Percentiles rank a stretch among this genome's conserved stretches.
These are phyloP conservation scores for Istiophorus platypterus DNA, from an alignment of 2,113 vertebrate species.

Conservation along the genomic window DNA sequence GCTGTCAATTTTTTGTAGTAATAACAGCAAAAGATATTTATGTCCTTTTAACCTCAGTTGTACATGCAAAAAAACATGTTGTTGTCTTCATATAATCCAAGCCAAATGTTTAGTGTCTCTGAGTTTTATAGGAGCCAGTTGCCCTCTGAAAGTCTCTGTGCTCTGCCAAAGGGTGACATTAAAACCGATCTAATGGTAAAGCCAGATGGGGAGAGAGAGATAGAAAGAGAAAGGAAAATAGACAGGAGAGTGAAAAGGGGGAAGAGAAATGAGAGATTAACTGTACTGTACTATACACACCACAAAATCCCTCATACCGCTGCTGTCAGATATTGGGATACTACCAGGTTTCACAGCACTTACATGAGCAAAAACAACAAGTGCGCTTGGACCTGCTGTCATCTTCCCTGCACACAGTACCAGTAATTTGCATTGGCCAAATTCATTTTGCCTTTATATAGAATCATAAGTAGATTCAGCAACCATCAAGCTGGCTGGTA, in stretches of 20 bases:
- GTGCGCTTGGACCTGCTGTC: background rate
- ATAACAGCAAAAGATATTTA: background rate
- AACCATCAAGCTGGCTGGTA: conserved; percentile 22
- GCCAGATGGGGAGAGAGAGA: conserved; percentile 73
- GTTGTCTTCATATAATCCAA: conserved; percentile 54
- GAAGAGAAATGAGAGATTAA: conserved; percentile 39
- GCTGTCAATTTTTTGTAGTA: conserved; percentile 6
- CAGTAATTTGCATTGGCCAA: background rate
- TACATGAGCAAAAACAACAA: too few relatives aligned
- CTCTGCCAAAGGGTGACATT: conserved; percentile 80
- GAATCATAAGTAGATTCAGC: conserved; percentile 24
- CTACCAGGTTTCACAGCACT: background rate
- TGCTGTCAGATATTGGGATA: background rate
- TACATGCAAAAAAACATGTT: conserved; percentile 23
- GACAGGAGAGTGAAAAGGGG: conserved; percentile 1
- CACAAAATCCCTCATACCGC: background rate
- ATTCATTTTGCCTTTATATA: conserved; percentile 11
- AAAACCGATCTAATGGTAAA: conserved; percentile 78
- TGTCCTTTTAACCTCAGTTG: background rate
- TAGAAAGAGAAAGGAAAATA: conserved; percentile 34
- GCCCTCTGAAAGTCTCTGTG: conserved; percentile 72
- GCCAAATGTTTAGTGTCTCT: conserved; percentile 56
- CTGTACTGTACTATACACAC: conserved; percentile 19
- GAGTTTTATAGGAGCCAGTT: conserved; percentile 79
- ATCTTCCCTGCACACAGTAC: background rate